phyloP scores from a whole-genome alignment of 2,888 invertebrate species.

The Heteropelma amictum region DNA sequence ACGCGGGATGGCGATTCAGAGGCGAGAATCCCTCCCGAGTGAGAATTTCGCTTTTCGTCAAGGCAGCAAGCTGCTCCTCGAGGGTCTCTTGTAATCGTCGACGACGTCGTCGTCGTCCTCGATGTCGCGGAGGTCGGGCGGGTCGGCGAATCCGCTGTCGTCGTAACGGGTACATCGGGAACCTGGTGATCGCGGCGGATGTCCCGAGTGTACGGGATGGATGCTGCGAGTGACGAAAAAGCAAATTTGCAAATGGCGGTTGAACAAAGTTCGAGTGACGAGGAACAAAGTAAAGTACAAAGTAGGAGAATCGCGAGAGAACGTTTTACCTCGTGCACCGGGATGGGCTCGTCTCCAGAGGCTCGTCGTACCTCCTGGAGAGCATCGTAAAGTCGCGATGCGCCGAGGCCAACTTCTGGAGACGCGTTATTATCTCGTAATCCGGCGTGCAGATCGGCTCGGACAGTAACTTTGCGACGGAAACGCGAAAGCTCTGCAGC shows the following conservation, averaged over 20 bases:
- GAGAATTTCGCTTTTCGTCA: slow-evolving; percentile 67
- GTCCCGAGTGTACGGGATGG: slow-evolving; percentile 78
- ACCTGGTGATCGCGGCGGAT: slow-evolving; percentile 79
- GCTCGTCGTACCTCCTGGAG: slow-evolving; percentile 86
- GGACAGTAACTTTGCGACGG: slow-evolving; percentile 87
- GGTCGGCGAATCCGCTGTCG: slow-evolving; percentile 86
- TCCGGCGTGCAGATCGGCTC: slow-evolving; percentile 86
- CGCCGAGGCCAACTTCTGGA: slow-evolving; percentile 91
- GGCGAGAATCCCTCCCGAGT: slow-evolving; percentile 29
- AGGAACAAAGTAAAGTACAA: slow-evolving; percentile 61
- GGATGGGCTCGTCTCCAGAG: slow-evolving; percentile 78
- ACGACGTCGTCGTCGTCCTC: slow-evolving; percentile 85
- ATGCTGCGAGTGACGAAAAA: no score
- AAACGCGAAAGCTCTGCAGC: slow-evolving; percentile 87
- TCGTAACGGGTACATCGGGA: slow-evolving; percentile 84
- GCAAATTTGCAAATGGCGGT: no score
- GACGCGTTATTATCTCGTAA: slow-evolving; percentile 86
- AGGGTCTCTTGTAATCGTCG: slow-evolving; percentile 84
- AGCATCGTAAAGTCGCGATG: slow-evolving; percentile 92
- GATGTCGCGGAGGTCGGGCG: slow-evolving; percentile 83
- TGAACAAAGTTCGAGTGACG: no score
- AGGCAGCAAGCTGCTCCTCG: slow-evolving; percentile 75
- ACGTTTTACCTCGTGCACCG: slow-evolving; percentile 73
- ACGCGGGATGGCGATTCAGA: no score
- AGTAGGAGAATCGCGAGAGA: background rate